Evolutionary conservation across 2,888 invertebrate species (phyloP), one percentile per base, ranked within the genome.

Genomic region (Cephalotes varians): DNA sequence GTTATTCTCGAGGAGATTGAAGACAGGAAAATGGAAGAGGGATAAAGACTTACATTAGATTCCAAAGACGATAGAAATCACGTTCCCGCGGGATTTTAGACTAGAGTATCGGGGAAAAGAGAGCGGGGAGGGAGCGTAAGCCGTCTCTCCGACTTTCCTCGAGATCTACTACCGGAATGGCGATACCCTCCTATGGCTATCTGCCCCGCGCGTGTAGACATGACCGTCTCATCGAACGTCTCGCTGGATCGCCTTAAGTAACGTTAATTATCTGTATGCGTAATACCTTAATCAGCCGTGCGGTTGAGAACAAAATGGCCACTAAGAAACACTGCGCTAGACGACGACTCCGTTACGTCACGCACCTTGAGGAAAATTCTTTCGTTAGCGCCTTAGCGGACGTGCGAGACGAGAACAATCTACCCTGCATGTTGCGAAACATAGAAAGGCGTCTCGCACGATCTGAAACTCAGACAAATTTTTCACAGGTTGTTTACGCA

Each of bases 291-390:
- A 91, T 93, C 91, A 90, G 92, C 90, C 92, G 90, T 91, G 88
- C 85, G 82, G 91, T 91, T 84, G 93, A 92, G 93, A 93, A 93
- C 94, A 94, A 94, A 93, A 94, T 94, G 94, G 94, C 93, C 90
- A 93, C 94, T 93, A 89, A 87, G 83, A 76, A 85, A 90, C 88
- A 87, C 86, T 83, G 84, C 84, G 85, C 87, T 81, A 85, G 86
- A 82, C 79, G 86, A 87, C 77, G 67, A 67, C 10, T 67, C 76
- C 83, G 91, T 93, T 93, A 93, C 93, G 92, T 93, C 93, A 93
- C 83, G 72, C 81, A 69, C 21, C 44, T 82, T 25, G n/a, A 56
- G 12, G 7, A 62, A 44, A 54, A 2, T 49, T 5, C n/a, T n/a
- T 12, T 12, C 12, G 12, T 31, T n/a, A 1, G 9, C 64, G 7